These are phyloP conservation scores for Vannuccia rotundouncinata DNA, from an alignment of 2,888 invertebrate species.

Conservation along the genomic window DNA sequence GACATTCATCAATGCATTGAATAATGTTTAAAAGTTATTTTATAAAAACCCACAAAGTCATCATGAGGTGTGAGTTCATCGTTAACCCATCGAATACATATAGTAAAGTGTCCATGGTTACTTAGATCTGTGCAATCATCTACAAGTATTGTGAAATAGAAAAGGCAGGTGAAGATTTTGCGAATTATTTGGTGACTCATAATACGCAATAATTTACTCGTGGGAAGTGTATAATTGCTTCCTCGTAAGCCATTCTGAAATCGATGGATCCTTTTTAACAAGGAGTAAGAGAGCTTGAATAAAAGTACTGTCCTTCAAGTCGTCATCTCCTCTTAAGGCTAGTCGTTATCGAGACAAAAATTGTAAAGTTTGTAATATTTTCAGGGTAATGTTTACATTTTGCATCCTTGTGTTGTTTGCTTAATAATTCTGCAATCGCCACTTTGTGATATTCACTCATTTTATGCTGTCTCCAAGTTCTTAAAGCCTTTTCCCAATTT, in stretches of 20 bases:
- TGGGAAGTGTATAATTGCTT: constrained; percentile 13
- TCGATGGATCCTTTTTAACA: constrained; percentile 3
- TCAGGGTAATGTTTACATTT: constrained; percentile 5
- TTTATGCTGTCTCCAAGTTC: constrained; percentile 4
- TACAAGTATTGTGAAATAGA: not conserved
- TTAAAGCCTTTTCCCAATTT: constrained; percentile 24
- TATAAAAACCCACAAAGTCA: constrained; percentile 21
- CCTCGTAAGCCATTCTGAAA: constrained; percentile 9
- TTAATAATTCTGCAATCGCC: constrained; percentile 20
- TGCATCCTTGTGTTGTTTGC: constrained; percentile 20
- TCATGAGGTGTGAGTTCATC: constrained; percentile 21
- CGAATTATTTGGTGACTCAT: constrained; percentile 31
- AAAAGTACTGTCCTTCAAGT: not conserved
- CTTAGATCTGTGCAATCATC: constrained; percentile 17
- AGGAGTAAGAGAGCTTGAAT: constrained; percentile 19
- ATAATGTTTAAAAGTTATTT: constrained; percentile 1
- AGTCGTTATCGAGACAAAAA: constrained; percentile 12
- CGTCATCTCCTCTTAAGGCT: constrained; percentile 14
- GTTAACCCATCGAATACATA: constrained; percentile 29
- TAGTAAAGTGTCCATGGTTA: constrained; percentile 23
- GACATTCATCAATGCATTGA: constrained; percentile 22
- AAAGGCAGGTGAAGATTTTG: not conserved
- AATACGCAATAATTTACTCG: constrained; percentile 24
- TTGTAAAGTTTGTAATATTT: constrained; percentile 20
- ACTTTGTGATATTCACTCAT: constrained; percentile 23